phyloP scores from a whole-genome alignment of 2,888 invertebrate genomes.

The Apotomis capreana region DNA sequence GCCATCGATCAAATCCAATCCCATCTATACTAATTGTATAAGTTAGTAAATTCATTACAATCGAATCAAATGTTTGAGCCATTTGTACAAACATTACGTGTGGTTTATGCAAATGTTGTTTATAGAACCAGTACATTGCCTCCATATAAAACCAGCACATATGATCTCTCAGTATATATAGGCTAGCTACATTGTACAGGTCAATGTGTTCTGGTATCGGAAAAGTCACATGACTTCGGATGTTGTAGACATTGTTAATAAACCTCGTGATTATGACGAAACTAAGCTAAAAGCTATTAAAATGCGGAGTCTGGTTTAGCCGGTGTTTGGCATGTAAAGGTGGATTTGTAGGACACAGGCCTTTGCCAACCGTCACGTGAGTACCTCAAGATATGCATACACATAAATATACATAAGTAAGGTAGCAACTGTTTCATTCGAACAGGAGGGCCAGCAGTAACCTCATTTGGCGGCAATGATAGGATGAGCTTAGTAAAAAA shows the following conservation, averaged over 20 bases:
- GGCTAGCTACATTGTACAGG: neutral
- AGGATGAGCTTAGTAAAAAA: too few relatives aligned
- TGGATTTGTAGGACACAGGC: conserved; percentile 10
- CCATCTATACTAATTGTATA: conserved; percentile 27
- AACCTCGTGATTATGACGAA: conserved; percentile 45
- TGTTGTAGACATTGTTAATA: conserved; percentile 35
- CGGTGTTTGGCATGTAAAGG: conserved; percentile 9
- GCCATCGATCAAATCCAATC: conserved; percentile 9
- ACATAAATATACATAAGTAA: too few relatives aligned
- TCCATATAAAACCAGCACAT: conserved; percentile 12
- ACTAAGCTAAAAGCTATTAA: conserved; percentile 32
- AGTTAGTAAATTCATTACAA: conserved; percentile 35
- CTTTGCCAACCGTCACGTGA: conserved; percentile 1
- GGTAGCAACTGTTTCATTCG: too few relatives aligned
- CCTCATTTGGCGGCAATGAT: too few relatives aligned
- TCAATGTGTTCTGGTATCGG: neutral
- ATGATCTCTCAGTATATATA: neutral
- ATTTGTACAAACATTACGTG: conserved; percentile 44
- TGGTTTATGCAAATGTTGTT: conserved; percentile 42
- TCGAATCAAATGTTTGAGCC: conserved; percentile 43
- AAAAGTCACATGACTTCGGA: conserved; percentile 41
- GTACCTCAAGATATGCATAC: too few relatives aligned
- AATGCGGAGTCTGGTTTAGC: conserved; percentile 24
- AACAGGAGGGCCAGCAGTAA: too few relatives aligned
- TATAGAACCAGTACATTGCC: conserved; percentile 42